phyloP scores from a whole-genome alignment of 1,140 invertebrate species.

The Drosophila insularis region DNA sequence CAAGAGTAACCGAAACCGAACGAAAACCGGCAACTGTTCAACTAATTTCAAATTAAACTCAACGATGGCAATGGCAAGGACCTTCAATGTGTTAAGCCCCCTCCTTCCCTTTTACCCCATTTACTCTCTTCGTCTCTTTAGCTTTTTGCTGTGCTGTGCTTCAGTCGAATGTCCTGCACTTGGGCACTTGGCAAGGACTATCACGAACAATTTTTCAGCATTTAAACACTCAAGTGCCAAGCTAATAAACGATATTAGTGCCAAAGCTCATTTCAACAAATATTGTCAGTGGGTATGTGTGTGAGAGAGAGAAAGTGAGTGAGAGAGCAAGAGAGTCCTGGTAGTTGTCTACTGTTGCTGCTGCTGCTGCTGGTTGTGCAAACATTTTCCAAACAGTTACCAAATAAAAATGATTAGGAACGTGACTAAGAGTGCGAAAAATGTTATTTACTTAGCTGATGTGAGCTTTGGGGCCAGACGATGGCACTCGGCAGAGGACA shows the following conservation, averaged over 20 bases:
- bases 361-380: conserved; percentile 55
- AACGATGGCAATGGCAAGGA: conserved; percentile 56
- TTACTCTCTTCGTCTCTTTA: background rate
- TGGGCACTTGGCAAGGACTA: conserved; percentile 51
- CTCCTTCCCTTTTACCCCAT: background rate
- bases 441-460: conserved; percentile 77
- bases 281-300: conserved; percentile 47
- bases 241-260: conserved; percentile 76
- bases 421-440: conserved; percentile 76
- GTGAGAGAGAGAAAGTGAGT: no score
- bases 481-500: conserved; percentile 6
- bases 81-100: conserved; percentile 29
- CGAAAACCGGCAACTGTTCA: conserved; percentile 58
- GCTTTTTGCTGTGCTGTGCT: conserved; percentile 9
- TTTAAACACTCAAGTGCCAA: conserved; percentile 75
- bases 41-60: conserved; percentile 73
- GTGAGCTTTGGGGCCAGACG: conserved; percentile 62
- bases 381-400: conserved; percentile 76
- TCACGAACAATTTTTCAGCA: conserved; percentile 73
- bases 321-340: conserved; percentile 1
- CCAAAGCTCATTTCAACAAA: conserved; percentile 71
- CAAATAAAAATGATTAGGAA: conserved; percentile 78
- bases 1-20: conserved; percentile 1
- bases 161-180: conserved; percentile 26
- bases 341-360: conserved; percentile 28